Evolutionary conservation across 2,797 vertebrate genomes (phyloP), one percentile per base, ranked within the genome.

Genomic region (Spinus olivaceus): DNA sequence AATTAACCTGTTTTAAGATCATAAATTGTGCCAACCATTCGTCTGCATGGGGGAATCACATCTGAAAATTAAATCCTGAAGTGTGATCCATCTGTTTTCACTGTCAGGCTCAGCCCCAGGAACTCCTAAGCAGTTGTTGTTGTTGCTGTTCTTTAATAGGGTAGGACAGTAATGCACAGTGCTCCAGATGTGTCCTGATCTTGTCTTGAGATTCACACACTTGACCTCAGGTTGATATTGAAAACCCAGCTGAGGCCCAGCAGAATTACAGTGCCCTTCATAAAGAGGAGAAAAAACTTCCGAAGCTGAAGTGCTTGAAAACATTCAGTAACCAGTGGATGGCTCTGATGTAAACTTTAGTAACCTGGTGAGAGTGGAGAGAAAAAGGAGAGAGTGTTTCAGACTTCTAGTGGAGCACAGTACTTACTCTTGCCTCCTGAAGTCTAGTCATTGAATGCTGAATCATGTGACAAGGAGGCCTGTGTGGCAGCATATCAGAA

Each of bases 51-150:
- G 83, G 90, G 67, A 94, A 96, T 94, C 88, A 82, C 70, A 86
- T 95, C 63, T 93, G 92, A 95, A 94, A 97, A 93, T 96, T 96
- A 92, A 88, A 96, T 94, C 83, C 60, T 87, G 90, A 92, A 93
- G 90, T 88, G 83, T 37, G 88, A 88, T 95, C 92, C 95, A 94
- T 96, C 88, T 95, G 94, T 88, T 97, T 97, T 88, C 1, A 0
- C 92, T 85, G 93, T 94, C 95, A 92, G 66, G 51, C 78, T 95
- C 67, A 94, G 81, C 83, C 88, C 64, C 71, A 94, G 90, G 92
- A 96, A 93, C 88, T 96, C 81, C 83, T 96, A 96, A 95, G 90
- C 80, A 92, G 90, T 95, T 90, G 88, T 61, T 92, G 91, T 90
- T 96, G 83, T 46, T 95, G 71, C 63, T 81, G 61, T 14, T 76